phyloP scores from a whole-genome alignment of 2,113 vertebrate species.

The Eolophus roseicapilla region DNA sequence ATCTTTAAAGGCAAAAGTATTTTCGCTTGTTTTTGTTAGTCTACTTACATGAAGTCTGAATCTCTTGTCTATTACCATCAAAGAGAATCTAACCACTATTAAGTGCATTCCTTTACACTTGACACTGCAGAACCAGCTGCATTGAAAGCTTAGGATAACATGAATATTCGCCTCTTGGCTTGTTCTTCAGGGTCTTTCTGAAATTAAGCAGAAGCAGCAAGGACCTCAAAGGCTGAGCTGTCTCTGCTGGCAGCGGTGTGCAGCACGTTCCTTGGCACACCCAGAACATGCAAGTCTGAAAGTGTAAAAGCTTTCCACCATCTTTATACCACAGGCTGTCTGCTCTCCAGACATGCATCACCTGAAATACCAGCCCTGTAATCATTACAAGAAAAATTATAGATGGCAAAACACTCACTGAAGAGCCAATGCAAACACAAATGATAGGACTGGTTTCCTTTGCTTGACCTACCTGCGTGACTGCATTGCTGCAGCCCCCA shows the following conservation, averaged over 20 bases:
- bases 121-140: not conserved
- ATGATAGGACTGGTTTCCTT: not conserved
- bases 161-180: not conserved
- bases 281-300: not conserved
- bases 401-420: not conserved
- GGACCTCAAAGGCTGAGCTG: not conserved
- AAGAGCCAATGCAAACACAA: not conserved
- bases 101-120: accelerated
- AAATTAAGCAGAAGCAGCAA: not conserved
- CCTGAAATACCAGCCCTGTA: not conserved
- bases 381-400: not conserved
- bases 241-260: not conserved
- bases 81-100: not conserved
- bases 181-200: not conserved
- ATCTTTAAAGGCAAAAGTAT: not conserved
- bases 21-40: not conserved
- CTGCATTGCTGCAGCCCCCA: not conserved
- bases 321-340: not conserved
- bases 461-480: not conserved
- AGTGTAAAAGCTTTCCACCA: not conserved
- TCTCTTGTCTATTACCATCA: not conserved
- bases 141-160: not conserved
- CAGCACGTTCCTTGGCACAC: accelerated
- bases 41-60: not conserved
- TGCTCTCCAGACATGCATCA: not conserved